Conservation (phyloP, 2,113 vertebrate genomes). For the Scomber colias region DNA sequence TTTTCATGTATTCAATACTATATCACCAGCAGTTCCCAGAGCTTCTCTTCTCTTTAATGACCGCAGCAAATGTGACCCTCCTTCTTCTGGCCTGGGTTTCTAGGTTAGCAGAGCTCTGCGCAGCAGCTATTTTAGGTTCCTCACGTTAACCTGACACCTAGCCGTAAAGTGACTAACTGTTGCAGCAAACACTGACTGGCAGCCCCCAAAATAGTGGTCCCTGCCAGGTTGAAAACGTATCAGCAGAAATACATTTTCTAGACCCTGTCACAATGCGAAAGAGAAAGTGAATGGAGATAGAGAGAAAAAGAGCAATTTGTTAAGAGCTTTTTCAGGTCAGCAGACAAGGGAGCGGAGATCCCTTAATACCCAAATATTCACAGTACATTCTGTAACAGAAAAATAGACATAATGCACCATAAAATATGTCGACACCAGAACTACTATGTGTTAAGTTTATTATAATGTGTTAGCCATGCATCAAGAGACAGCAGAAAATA, state of each 20-base stretch:
- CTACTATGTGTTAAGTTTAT: neutral
- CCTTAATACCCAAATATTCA: constrained; percentile 4
- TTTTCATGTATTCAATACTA: neutral
- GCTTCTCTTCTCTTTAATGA: neutral
- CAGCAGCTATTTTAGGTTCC: constrained; percentile 67
- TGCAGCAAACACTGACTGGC: constrained; percentile 60
- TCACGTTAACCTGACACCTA: constrained; percentile 71
- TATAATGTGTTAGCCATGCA: neutral
- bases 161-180: constrained; percentile 37
- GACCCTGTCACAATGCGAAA: neutral
- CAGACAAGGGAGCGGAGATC: constrained; percentile 11
- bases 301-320: constrained; percentile 22
- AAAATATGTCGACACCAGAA: neutral
- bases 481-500: neutral
- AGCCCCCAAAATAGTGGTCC: constrained; percentile 40
- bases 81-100: constrained; percentile 22
- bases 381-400: neutral
- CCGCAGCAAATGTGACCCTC: constrained; percentile 18
- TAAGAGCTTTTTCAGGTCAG: constrained; percentile 43
- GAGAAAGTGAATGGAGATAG: neutral
- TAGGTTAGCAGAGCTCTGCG: constrained; percentile 50
- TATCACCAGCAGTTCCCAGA: neutral
- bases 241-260: neutral
- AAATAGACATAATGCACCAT: neutral
- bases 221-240: neutral